A percentile compares a stretch with the other conserved stretches of the same genome.
Conservation (phyloP, 1,140 invertebrate genomes). For the Drosophila kurseongensis region DNA sequence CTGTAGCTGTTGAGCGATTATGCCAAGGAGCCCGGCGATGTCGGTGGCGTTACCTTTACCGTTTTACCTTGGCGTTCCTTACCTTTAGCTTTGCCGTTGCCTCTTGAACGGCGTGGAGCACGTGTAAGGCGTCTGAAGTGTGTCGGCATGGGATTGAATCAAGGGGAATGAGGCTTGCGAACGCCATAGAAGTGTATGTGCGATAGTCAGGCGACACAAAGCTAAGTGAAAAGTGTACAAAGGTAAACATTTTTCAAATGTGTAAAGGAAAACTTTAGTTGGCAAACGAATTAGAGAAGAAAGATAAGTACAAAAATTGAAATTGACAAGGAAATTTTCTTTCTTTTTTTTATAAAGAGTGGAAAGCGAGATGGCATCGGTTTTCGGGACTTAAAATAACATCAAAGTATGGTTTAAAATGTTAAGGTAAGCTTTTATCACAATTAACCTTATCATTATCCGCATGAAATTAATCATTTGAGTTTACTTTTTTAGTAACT, state of each 20-base stretch:
- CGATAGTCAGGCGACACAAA: slow-evolving; percentile 49
- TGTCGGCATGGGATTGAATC: slow-evolving; percentile 77
- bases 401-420: not conserved
- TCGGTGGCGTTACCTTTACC: slow-evolving; percentile 37
- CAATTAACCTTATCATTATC: no score
- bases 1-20: slow-evolving; percentile 70
- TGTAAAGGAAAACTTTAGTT: slow-evolving; percentile 23
- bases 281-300: slow-evolving; percentile 18
- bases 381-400: not conserved
- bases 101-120: slow-evolving; percentile 74
- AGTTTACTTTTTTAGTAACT: no score
- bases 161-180: slow-evolving; percentile 33
- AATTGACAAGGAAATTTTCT: slow-evolving; percentile 9
- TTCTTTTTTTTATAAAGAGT: not conserved
- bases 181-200: slow-evolving; percentile 22
- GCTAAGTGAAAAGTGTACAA: slow-evolving; percentile 45
- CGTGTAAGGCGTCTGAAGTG: slow-evolving; percentile 78
- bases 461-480: no score
- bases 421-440: no score
- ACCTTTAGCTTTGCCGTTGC: slow-evolving; percentile 17
- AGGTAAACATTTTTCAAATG: slow-evolving; percentile 40
- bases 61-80: slow-evolving; percentile 5
- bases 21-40: slow-evolving; percentile 66
- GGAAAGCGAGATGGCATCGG: no score
- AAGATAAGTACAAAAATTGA: slow-evolving; percentile 12